Percentiles rank a stretch among this genome's conserved stretches.
Conservation (phyloP, 2,888 invertebrate genomes). For the Drosophila greeni region DNA sequence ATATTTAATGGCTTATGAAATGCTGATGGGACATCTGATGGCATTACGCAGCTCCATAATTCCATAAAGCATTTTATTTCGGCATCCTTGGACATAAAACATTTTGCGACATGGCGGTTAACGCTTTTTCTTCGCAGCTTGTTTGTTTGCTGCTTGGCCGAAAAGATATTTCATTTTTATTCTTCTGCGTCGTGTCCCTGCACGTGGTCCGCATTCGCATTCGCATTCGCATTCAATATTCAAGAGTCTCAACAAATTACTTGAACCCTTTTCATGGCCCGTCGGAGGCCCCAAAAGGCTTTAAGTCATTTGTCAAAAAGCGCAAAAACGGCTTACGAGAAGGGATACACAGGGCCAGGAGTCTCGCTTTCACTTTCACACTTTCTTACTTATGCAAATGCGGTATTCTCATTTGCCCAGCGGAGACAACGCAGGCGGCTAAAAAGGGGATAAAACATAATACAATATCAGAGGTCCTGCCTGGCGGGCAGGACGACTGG, state of each 20-base stretch:
- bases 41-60: conserved; percentile 39
- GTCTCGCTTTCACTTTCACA: conserved; percentile 55
- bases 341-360: conserved; percentile 17
- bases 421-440: conserved; percentile 33
- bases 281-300: conserved; percentile 63
- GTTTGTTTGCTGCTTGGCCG: conserved; percentile 9
- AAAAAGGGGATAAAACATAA: conserved; percentile 40
- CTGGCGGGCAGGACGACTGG: conserved; percentile 29
- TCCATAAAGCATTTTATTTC: conserved; percentile 27
- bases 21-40: conserved; percentile 39
- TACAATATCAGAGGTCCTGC: conserved; percentile 40
- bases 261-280: conserved; percentile 68
- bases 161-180: conserved; percentile 61
- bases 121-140: conserved; percentile 7
- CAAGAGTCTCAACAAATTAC: conserved; percentile 71
- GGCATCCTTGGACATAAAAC: conserved; percentile 30
- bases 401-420: conserved; percentile 41
- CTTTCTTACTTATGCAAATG: conserved; percentile 68
- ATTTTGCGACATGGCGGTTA: conserved; percentile 25
- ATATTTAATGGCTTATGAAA: conserved; percentile 42
- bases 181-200: conserved; percentile 35
- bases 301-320: conserved; percentile 73
- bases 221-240: conserved; percentile 64
- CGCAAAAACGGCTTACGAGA: conserved; percentile 60
- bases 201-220: conserved; percentile 43